phyloP scores from a whole-genome alignment of 2,888 invertebrate species.

The Palloptera scutellata region DNA sequence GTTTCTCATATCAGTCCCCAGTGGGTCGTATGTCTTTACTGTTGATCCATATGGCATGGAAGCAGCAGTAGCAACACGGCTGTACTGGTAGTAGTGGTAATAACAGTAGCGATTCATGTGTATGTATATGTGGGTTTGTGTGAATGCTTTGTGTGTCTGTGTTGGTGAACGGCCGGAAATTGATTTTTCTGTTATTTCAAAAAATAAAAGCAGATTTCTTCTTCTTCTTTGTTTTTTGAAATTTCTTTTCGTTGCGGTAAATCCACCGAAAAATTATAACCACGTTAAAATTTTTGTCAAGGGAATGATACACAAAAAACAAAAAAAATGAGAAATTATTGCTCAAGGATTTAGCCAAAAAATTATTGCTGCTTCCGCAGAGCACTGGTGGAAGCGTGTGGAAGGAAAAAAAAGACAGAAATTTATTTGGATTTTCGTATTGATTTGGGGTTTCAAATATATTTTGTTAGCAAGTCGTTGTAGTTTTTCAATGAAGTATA shows the following conservation, averaged over 20 bases:
- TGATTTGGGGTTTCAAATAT: too few species aligned
- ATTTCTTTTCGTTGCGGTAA: slow-evolving; percentile 1
- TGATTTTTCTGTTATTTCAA: slow-evolving; percentile 33
- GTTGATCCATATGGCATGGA: slow-evolving; percentile 14
- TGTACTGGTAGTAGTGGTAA: neutral
- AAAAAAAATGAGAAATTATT: neutral
- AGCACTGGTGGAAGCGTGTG: too few species aligned
- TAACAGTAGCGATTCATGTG: neutral
- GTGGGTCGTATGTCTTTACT: slow-evolving; percentile 28
- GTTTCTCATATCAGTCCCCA: slow-evolving; percentile 30
- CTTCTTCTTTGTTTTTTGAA: neutral
- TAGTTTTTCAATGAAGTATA: too few species aligned
- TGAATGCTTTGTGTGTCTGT: slow-evolving; percentile 1
- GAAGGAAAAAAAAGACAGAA: too few species aligned
- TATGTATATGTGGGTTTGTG: slow-evolving; percentile 5
- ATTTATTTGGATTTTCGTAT: too few species aligned
- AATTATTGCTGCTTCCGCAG: too few species aligned
- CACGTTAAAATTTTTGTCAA: slow-evolving; percentile 28
- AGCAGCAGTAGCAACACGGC: too few species aligned
- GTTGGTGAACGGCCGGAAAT: slow-evolving; percentile 15
- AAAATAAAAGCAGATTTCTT: slow-evolving; percentile 14
- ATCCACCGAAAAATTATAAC: slow-evolving; percentile 25
- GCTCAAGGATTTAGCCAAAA: neutral
- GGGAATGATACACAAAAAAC: slow-evolving; percentile 9
- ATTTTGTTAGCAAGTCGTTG: too few species aligned